phyloP scores from a whole-genome alignment of 1,140 invertebrate species.

The Zaprionus camerounensis region DNA sequence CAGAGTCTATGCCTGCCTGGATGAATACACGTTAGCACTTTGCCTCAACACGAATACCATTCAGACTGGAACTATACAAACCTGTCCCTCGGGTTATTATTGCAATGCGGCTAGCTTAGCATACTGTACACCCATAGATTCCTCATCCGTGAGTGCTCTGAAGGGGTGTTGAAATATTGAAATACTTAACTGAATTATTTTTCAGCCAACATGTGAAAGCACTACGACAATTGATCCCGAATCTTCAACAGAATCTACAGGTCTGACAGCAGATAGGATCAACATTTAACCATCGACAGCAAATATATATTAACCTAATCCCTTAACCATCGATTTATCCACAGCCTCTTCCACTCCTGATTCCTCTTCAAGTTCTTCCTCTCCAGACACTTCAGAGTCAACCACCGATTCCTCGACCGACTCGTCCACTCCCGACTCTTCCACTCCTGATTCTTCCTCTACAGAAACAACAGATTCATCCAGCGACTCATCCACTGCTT shows the following conservation, averaged over 20 bases:
- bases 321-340: neutral
- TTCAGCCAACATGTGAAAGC: conserved; percentile 34
- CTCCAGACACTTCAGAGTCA: conserved; percentile 5
- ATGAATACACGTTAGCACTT: conserved; percentile 50
- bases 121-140: conserved; percentile 37
- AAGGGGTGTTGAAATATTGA: neutral
- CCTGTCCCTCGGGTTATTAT: conserved; percentile 43
- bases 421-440: conserved; percentile 7
- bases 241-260: neutral
- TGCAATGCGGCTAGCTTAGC: conserved; percentile 34
- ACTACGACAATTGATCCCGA: neutral
- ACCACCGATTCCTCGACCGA: conserved; percentile 7
- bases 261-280: neutral
- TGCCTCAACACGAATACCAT: conserved; percentile 27
- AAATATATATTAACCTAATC: neutral
- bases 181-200: neutral
- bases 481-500: neutral
- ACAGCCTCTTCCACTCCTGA: conserved; percentile 7
- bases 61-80: neutral
- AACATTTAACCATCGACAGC: neutral
- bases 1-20: conserved; percentile 44
- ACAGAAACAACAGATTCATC: conserved; percentile 17
- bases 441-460: neutral
- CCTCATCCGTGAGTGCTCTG: conserved; percentile 24
- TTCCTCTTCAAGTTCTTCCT: neutral